Evolutionary conservation across 2,888 invertebrate species (phyloP), one percentile per base, ranked within the genome.

Genomic region (Allophyes oxyacanthae): DNA sequence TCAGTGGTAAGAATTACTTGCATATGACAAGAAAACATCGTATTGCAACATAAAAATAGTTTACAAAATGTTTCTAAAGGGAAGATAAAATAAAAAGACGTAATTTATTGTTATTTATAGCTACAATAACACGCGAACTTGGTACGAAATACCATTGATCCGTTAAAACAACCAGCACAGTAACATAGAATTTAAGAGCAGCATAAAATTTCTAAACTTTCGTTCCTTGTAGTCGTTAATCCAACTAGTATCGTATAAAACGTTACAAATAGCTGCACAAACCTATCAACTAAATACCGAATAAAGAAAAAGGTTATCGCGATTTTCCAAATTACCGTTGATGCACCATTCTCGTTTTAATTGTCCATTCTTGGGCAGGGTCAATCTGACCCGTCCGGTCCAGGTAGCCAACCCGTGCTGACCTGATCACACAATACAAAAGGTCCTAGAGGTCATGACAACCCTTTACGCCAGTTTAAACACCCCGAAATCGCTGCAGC

Each of bases 371-470:
- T 78, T 82, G 84, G 87, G 82, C 81, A 77, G 87, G 90, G 91
- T 89, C 91, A 83, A 51, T 70, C 53, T 76, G 84, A 82, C 85
- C 86, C 78, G 80, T 78, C 84, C 79, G 58, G 78, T 72, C 75
- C 90, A 90, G 92, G 92, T 90, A 92, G 88, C 88, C 89, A 88
- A 88, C 91, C 92, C 91, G 88, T 82, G 89, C 86, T 90, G 89
- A 90, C 91, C 91, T 74, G 58, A 66, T 28, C 44, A 48, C 65
- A 84, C 83, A 88, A 86, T 69, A 75, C 69, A 58, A 77, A 63
- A 84, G 91, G 92, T 92, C 90, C 84, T 6, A 72, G 58, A 86
- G 92, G 92, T 93, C 91, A 89, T 78, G 60, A 86, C 89, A 89
- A 90, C 91, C 92, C 92, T 90, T 93, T 91, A 91, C 87, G 85